Evolutionary conservation across 1,140 invertebrate species (phyloP).

Genomic region (Ditylenchus dipsaci): DNA sequence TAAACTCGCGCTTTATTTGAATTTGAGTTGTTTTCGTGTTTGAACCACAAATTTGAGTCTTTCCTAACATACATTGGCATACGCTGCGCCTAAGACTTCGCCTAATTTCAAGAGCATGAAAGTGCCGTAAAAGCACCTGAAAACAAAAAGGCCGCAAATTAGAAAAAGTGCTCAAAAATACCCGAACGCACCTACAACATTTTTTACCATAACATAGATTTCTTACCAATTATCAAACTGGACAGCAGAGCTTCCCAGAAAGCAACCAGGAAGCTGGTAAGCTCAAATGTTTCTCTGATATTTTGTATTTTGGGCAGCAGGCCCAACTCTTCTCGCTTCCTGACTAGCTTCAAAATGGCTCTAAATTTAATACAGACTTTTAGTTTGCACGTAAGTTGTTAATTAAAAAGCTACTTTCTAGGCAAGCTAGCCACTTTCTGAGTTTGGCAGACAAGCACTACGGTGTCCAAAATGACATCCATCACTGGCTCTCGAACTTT

Average conservation of each 20-base stretch:
- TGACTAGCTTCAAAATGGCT: slow-evolving; percentile 23
- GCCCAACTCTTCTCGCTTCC: slow-evolving; percentile 22
- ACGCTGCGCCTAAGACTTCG: too few relatives aligned
- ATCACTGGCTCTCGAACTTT: slow-evolving; percentile 18
- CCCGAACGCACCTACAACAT: too few relatives aligned
- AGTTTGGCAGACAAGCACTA: not conserved
- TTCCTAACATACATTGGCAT: too few relatives aligned
- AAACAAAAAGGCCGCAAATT: too few relatives aligned
- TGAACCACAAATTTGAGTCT: too few relatives aligned
- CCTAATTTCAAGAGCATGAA: too few relatives aligned
- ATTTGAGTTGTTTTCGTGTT: too few relatives aligned
- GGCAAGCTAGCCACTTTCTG: not conserved
- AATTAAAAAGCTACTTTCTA: slow-evolving; percentile 7
- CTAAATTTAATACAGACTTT: not conserved
- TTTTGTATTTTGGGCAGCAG: slow-evolving; percentile 8
- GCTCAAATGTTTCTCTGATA: not conserved
- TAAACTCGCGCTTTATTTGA: too few relatives aligned
- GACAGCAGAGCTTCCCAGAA: slow-evolving; percentile 19
- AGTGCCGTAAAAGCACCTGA: too few relatives aligned
- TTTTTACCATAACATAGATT: too few relatives aligned
- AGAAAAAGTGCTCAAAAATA: too few relatives aligned
- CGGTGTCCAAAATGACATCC: not conserved
- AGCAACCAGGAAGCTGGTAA: slow-evolving; percentile 20
- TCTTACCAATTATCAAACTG: too few relatives aligned
- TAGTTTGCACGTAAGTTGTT: not conserved